phyloP scores from a whole-genome alignment of 2,888 invertebrate species.

The Macrophya annulata region DNA sequence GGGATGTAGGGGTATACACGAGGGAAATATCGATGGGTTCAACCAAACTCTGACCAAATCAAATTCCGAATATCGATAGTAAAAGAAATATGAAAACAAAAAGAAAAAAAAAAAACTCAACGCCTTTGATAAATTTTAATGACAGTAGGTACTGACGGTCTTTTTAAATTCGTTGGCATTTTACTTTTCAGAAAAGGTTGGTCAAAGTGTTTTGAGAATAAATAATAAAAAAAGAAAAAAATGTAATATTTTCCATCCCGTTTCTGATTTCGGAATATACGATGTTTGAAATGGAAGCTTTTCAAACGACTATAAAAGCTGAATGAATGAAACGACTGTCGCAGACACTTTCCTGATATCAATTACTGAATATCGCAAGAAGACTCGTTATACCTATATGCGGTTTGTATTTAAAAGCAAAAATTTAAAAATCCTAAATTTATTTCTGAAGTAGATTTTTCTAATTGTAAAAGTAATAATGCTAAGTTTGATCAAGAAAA shows the following conservation, averaged over 20 bases:
- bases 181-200: neutral
- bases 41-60: neutral
- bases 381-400: neutral
- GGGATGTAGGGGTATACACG: neutral
- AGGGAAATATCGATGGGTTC: constrained; percentile 17
- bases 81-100: neutral
- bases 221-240: neutral
- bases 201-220: neutral
- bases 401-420: neutral
- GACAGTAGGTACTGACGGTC: neutral
- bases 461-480: constrained; percentile 9
- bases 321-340: neutral
- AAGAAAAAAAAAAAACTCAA: neutral
- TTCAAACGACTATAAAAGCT: neutral
- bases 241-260: too few species aligned
- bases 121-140: neutral
- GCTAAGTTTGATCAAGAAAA: neutral
- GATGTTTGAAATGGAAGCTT: neutral
- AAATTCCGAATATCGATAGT: neutral
- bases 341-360: neutral
- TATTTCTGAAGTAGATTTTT: neutral
- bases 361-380: neutral
- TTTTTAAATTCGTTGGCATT: neutral
- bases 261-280: neutral
- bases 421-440: neutral